Evolutionary conservation across 1,140 invertebrate genomes (phyloP).

Genomic region (Delia radicum): DNA sequence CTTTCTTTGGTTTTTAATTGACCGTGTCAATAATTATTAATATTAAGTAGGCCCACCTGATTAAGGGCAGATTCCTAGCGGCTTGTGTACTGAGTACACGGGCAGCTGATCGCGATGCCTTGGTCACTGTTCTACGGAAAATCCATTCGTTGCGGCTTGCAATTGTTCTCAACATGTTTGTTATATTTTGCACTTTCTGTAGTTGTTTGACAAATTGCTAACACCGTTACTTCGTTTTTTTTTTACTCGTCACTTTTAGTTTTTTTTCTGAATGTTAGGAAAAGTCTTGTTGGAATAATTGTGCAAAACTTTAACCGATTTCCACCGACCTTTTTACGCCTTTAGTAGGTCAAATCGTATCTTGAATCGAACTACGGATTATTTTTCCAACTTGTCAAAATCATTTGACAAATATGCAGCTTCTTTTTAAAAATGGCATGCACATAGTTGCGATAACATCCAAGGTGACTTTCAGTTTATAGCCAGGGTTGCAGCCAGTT

Average conservation of each 20-base stretch:
- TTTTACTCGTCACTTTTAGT: neutral
- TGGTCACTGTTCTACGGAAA: constrained; percentile 25
- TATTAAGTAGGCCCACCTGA: constrained; percentile 37
- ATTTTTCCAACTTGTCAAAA: neutral
- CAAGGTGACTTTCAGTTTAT: neutral
- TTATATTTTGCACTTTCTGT: too few relatives aligned
- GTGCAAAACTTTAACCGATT: neutral
- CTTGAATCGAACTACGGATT: constrained; percentile 11
- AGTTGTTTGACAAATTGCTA: neutral
- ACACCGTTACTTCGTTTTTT: neutral
- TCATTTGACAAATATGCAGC: neutral
- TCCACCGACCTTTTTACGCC: constrained; percentile 24
- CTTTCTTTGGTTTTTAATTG: neutral
- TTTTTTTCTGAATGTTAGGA: neutral
- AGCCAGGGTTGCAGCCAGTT: neutral
- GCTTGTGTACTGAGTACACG: constrained; percentile 40
- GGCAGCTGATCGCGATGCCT: constrained; percentile 29
- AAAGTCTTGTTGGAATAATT: neutral
- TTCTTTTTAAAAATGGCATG: neutral
- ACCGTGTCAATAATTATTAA: neutral
- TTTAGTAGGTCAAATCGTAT: constrained; percentile 26
- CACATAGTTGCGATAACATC: neutral
- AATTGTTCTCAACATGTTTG: constrained; percentile 67
- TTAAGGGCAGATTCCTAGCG: constrained; percentile 34
- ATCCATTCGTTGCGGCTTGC: constrained; percentile 63